Conservation (phyloP, 2,113 vertebrate genomes). For the Motacilla tschutschensis region DNA sequence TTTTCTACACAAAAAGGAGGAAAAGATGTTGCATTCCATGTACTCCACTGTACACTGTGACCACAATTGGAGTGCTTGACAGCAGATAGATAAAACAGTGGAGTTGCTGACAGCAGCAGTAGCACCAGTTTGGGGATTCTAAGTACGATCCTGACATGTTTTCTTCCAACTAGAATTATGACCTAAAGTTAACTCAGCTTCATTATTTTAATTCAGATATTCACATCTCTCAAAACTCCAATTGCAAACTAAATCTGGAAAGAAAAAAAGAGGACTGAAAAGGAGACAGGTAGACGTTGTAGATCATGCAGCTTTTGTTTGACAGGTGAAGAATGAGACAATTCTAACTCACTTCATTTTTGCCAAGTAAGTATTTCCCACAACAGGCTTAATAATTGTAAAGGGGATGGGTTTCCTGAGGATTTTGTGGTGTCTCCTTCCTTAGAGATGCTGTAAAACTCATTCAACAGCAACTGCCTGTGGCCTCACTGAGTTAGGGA, state of each 20-base stretch:
- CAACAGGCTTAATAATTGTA: background rate
- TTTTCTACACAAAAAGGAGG: background rate
- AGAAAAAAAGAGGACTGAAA: background rate
- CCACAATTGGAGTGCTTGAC: background rate
- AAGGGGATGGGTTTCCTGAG: background rate
- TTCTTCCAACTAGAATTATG: background rate
- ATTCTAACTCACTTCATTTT: background rate
- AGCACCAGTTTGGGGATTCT: background rate
- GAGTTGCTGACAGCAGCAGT: background rate
- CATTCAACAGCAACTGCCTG: accelerated
- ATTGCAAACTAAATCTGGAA: background rate
- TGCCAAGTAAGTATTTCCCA: background rate
- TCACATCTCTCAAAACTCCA: background rate
- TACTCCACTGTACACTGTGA: background rate
- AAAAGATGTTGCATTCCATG: background rate
- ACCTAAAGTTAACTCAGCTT: background rate
- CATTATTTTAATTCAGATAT: background rate
- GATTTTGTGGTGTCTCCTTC: background rate
- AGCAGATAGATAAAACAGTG: background rate
- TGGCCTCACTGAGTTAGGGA: background rate
- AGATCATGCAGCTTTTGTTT: background rate
- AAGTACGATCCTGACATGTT: background rate
- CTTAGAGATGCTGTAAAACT: background rate
- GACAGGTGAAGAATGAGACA: background rate
- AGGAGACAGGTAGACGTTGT: background rate